Percentiles rank a stretch among this genome's conserved stretches.
Conservation (phyloP, 2,113 vertebrate species). For the Heterotilapia buettikoferi region DNA sequence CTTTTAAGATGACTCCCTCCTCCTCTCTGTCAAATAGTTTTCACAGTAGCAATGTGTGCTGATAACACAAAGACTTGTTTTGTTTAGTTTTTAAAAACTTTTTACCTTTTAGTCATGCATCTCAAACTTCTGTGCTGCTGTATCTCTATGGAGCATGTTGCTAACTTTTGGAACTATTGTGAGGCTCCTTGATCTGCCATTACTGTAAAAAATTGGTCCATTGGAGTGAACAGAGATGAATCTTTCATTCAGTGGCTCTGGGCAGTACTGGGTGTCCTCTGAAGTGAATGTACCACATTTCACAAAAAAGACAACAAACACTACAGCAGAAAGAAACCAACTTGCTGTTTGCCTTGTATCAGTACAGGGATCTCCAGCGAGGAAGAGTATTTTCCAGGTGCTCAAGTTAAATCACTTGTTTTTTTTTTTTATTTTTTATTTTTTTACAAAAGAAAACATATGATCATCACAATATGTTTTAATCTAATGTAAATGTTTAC, state of each 20-base stretch:
- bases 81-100: not conserved
- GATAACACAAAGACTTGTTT: not conserved
- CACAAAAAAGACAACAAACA: not conserved
- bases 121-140: not conserved
- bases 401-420: not conserved
- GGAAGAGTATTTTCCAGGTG: not conserved
- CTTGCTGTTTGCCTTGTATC: not conserved
- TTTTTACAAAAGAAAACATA: not conserved
- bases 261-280: not conserved
- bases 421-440: not conserved
- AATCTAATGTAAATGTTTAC: not conserved
- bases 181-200: not conserved
- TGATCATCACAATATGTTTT: not conserved
- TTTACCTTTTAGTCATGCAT: not conserved
- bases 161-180: not conserved
- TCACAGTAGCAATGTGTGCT: not conserved
- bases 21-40: not conserved
- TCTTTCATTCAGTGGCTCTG: not conserved
- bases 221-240: not conserved
- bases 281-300: not conserved
- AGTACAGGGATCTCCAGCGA: rapidly evolving
- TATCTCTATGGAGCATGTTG: not conserved
- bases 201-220: not conserved
- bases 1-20: not conserved
- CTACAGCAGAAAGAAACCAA: not conserved